Evolutionary conservation across 2,888 invertebrate genomes (phyloP), one percentile per base, ranked within the genome.

Genomic region (Lamellibrachia columna): DNA sequence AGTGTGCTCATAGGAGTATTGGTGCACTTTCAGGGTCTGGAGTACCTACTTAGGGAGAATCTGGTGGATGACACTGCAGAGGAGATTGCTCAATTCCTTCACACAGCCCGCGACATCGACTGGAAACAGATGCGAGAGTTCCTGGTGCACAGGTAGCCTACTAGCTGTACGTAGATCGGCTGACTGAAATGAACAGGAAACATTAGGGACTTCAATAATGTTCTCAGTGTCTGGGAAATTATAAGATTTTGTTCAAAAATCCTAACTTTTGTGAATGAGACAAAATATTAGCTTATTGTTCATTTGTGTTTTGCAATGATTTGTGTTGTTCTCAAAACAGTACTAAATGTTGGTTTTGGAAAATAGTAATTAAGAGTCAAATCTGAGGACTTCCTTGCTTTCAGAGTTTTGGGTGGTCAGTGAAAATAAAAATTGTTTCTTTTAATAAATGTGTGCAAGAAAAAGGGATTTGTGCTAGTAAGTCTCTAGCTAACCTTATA

Each of bases 71-170:
- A 97, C 94, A 94, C 95, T 91, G 96, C 97, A 8, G 93, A 95
- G 91, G 97, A 97, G 93, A 96, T 97, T 92, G 97, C 97, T 11
- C 95, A 95, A 93, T 97, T 97, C 94, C 95, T 97, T 92, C 96
- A 97, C 94, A 94, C 94, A 75, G 95, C 96, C 7, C 95, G 95
- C n/a, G 94, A 95, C 91, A 94, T 97, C 91, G 95, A 96, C 94
- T 94, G 95, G 55, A 94, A 95, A 40, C 96, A 96, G 93, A 96
- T 96, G 93, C 95, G 96, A 92, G 95, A 95, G 58, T 97, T 96
- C 94, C 94, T 97, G 91, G 95, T 97, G 93, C 94, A 94, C 93
- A 96, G 97, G 97, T 96, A 93, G 40, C 40, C 40, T 40, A 40
- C 15, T 75, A n/a, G 15, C 22, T 75, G 22, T 6, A 75, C 55